A percentile compares a stretch with the other conserved stretches of the same genome.
Conservation (phyloP, 2,888 invertebrate species). For the Chymomyza fuscimana region DNA sequence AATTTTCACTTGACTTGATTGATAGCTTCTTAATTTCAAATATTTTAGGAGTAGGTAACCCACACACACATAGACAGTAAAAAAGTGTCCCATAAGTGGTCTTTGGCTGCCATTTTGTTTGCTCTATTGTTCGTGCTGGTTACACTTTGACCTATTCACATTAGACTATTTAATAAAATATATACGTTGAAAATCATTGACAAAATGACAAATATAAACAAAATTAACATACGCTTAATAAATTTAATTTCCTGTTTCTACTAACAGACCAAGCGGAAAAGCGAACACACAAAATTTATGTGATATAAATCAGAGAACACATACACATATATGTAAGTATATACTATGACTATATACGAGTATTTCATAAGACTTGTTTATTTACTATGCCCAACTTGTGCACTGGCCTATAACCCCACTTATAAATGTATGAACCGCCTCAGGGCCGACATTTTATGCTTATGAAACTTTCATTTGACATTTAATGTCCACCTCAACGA, state of each 20-base stretch:
- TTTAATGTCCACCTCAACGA: not conserved
- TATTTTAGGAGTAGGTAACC: not conserved
- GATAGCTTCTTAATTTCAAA: constrained; percentile 54
- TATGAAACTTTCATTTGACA: not conserved
- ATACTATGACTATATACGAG: too few relatives aligned
- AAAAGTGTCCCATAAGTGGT: not conserved
- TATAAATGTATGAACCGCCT: not conserved
- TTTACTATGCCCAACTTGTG: constrained; percentile 11
- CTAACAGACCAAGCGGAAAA: constrained; percentile 10
- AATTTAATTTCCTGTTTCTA: constrained; percentile 17
- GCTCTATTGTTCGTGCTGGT: constrained; percentile 2
- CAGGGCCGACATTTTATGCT: not conserved
- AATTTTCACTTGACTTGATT: constrained; percentile 75
- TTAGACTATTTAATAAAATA: constrained; percentile 29
- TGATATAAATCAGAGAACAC: constrained; percentile 21
- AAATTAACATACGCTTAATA: constrained; percentile 36
- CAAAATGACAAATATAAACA: constrained; percentile 22
- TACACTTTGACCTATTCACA: constrained; percentile 19
- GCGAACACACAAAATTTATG: constrained; percentile 26
- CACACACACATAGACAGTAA: constrained; percentile 1
- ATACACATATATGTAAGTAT: not conserved
- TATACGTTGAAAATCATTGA: not conserved
- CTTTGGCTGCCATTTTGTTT: not conserved
- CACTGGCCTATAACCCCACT: not conserved
- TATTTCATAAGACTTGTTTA: constrained; percentile 19